Conservation (phyloP, 2,797 vertebrate genomes). For the Gobio occitaniae region DNA sequence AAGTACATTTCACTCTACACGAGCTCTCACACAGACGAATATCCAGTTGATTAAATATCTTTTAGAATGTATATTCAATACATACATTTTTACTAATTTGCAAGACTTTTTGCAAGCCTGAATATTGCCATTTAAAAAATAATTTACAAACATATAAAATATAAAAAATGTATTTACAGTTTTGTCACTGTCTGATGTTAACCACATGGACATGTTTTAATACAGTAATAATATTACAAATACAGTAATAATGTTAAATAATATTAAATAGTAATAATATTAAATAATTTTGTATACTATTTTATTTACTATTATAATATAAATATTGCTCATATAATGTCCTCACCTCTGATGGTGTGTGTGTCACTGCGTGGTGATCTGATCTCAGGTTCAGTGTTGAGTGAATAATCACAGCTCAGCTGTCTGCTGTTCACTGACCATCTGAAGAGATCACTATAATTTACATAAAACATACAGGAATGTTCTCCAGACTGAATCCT, state of each 20-base stretch:
- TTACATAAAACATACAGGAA: not conserved
- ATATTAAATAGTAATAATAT: not conserved
- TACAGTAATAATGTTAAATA: not conserved
- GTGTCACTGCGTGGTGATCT: constrained; percentile 10
- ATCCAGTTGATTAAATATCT: not conserved
- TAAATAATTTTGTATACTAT: not conserved
- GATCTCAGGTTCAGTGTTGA: not conserved
- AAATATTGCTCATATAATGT: not conserved
- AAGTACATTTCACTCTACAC: not conserved
- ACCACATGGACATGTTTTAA: not conserved
- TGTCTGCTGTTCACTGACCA: not conserved
- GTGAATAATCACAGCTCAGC: constrained; percentile 15
- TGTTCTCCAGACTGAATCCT: not conserved
- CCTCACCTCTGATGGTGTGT: not conserved
- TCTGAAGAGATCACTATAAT: not conserved
- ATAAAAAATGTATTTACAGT: not conserved
- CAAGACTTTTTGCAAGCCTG: not conserved
- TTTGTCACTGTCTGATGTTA: not conserved
- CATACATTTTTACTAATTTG: not conserved
- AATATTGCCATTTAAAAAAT: not conserved
- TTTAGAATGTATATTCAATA: not conserved
- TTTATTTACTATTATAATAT: not conserved
- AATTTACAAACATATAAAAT: not conserved
- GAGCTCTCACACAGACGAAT: not conserved
- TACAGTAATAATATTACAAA: not conserved